Conservation (phyloP, 2,888 invertebrate genomes). For the Lepidocyrtoides sp. region DNA sequence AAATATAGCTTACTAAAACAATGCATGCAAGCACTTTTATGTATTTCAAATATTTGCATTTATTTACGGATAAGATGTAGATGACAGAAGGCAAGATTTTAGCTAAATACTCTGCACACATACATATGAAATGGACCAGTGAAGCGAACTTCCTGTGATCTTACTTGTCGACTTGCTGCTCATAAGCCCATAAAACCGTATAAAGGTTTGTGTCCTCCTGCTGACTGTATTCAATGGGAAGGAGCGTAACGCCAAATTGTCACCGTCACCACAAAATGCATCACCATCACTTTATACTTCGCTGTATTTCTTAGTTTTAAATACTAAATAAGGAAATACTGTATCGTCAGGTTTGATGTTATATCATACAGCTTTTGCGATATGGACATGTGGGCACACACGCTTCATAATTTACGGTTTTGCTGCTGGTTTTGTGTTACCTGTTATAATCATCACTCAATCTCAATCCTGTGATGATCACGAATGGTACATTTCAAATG, state of each 20-base stretch:
- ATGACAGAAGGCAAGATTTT: background rate
- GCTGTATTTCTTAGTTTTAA: too few relatives aligned
- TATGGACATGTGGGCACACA: background rate
- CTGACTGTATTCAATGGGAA: background rate
- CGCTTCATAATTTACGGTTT: background rate
- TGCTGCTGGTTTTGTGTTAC: background rate
- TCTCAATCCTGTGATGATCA: too few relatives aligned
- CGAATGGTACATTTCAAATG: too few relatives aligned
- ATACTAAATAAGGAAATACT: background rate
- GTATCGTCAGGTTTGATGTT: background rate
- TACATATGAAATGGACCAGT: conserved; percentile 7
- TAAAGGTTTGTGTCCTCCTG: background rate
- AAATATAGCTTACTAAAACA: background rate
- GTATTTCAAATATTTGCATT: background rate
- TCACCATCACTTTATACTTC: too few relatives aligned
- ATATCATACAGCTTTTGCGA: background rate
- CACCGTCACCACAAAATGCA: conserved; percentile 18
- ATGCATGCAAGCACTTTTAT: background rate
- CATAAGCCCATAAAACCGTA: background rate
- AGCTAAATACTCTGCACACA: background rate
- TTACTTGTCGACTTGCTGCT: background rate
- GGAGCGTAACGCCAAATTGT: conserved; percentile 56
- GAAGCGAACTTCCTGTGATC: conserved; percentile 47
- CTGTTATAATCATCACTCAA: too few relatives aligned
- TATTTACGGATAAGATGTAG: background rate